Base-by-base conservation (phyloP, 2,113 vertebrate genomes). In the Syngnathoides biaculeatus region DNA sequence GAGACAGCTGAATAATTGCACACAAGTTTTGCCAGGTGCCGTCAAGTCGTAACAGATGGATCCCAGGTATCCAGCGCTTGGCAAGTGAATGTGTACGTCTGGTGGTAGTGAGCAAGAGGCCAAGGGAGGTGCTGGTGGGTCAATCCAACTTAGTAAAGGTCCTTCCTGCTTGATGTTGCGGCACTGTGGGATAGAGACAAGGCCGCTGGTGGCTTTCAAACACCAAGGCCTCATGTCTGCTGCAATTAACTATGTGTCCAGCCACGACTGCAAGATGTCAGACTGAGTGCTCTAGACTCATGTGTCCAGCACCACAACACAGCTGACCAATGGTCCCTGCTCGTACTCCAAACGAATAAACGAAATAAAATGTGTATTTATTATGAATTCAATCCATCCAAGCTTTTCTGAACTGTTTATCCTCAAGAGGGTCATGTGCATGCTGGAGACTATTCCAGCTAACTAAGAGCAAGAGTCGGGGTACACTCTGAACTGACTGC, bases 211-310 rank as follows among this genome's bases (percentile, higher is more conserved):
- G 79, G 74, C 81, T 85, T 81, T 84, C 79, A 84, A 79, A 82
- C 75, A 82, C 64, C 67, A 48, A 82, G 72, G 75, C 71, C 58
- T 75, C 2, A 4, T 77, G 84, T 85, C 82, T 72, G 77, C 83
- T 71, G 79, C 81, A 87, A 87, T 87, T 89, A 89, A 79, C 78
- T 84, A 75, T 71, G 82, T 77, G 76, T 85, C 80, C 78, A 64
- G 79, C 69, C 78, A 69, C 68, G 67, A 71, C 80, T 73, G 66
- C 71, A n/a, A 79, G 72, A 78, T 75, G 77, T 74, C 80, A 78
- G 69, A 65, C 68, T 55, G 75, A 64, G 17, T 70, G 68, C 73
- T 76, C 77, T 81, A 77, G 10, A 57, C 47, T 48, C 61, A 79
- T 73, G 73, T 80, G 70, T 77, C 76, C 22, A 65, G 57, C 60